A percentile compares a stretch with the other conserved stretches of the same genome.
phyloP scores from a whole-genome alignment of 2,113 vertebrate species.

The Galemys pyrenaicus region DNA sequence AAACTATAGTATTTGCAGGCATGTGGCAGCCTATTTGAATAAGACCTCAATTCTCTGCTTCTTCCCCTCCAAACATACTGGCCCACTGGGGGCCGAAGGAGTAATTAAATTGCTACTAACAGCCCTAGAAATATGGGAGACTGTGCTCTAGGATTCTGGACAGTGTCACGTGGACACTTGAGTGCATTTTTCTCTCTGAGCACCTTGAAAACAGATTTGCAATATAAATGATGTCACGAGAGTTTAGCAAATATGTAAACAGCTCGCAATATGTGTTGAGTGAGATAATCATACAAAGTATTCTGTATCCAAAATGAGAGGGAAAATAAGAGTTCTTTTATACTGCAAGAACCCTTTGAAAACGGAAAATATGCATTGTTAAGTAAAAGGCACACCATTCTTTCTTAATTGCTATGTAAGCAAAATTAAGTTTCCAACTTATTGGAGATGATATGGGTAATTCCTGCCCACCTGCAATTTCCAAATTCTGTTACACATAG shows the following conservation, averaged over 20 bases:
- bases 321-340: not conserved
- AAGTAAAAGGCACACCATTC: not conserved
- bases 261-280: not conserved
- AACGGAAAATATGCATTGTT: not conserved
- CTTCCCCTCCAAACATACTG: fast-evolving
- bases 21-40: fast-evolving
- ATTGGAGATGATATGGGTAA: not conserved
- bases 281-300: not conserved
- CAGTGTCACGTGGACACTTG: not conserved
- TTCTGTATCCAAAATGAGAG: not conserved
- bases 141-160: not conserved
- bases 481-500: not conserved
- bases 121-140: too few relatives aligned
- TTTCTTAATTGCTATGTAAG: not conserved
- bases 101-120: not conserved
- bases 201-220: not conserved
- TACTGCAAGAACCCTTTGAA: not conserved
- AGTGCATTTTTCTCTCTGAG: not conserved
- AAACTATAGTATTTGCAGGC: not conserved
- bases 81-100: not conserved
- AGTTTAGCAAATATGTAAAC: not conserved
- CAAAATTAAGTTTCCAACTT: not conserved
- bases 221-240: not conserved
- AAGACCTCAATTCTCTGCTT: not conserved
- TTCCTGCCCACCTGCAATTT: not conserved